Percentiles rank a stretch among this genome's conserved stretches.
Evolutionary conservation across 2,888 invertebrate species (phyloP).

Genomic region (Dendrolimus houi): DNA sequence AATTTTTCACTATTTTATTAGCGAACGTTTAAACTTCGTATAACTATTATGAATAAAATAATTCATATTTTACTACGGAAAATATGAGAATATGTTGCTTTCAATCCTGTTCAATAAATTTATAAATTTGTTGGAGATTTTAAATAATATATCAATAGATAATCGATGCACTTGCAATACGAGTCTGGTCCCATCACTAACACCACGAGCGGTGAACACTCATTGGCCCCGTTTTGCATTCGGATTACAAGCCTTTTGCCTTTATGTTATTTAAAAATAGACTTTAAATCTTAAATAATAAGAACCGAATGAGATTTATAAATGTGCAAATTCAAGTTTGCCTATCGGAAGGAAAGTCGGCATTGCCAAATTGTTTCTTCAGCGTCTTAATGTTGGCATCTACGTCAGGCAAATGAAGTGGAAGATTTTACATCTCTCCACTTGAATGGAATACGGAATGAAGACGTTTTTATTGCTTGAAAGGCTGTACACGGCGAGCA

Average conservation of each 20-base stretch:
- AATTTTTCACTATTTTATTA: too few relatives aligned
- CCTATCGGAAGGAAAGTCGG: constrained; percentile 7
- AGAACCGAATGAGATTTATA: not conserved
- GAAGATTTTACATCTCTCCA: constrained; percentile 18
- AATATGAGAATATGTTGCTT: too few relatives aligned
- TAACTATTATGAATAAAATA: too few relatives aligned
- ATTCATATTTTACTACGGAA: too few relatives aligned
- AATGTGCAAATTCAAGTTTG: constrained; percentile 1
- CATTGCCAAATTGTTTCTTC: constrained; percentile 28
- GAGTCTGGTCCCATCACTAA: not conserved
- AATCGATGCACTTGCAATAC: not conserved
- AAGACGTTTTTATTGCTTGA: constrained; percentile 10
- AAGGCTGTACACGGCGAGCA: not conserved
- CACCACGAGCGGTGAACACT: constrained; percentile 7
- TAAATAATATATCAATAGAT: too few relatives aligned
- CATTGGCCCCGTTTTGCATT: constrained; percentile 12
- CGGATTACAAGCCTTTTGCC: not conserved
- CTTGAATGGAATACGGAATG: constrained; percentile 15
- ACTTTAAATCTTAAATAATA: not conserved
- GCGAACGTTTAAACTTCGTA: too few relatives aligned
- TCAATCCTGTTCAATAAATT: too few relatives aligned
- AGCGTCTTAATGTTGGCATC: constrained; percentile 20
- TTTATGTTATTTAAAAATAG: not conserved
- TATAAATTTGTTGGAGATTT: too few relatives aligned
- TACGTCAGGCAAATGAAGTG: constrained; percentile 21